These are phyloP conservation scores for Silurus meridionalis DNA, from an alignment of 2,113 vertebrate genomes.

Conservation along the genomic window DNA sequence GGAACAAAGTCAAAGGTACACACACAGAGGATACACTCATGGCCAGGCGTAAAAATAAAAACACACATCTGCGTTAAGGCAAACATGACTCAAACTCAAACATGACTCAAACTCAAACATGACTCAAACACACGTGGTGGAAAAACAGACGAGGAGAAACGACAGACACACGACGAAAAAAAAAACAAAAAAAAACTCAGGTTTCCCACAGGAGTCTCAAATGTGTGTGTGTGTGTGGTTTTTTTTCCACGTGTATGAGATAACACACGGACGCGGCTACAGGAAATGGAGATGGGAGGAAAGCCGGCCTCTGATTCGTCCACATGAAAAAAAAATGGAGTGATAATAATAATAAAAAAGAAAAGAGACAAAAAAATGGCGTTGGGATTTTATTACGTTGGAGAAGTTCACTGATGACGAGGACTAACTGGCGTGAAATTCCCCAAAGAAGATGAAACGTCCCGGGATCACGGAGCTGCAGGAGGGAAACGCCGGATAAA, in stretches of 20 bases:
- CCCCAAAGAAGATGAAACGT: conserved; percentile 77
- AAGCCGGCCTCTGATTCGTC: conserved; percentile 59
- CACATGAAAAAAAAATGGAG: neutral
- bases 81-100: conserved; percentile 52
- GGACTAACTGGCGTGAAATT: conserved; percentile 78
- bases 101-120: conserved; percentile 42
- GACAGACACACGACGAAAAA: conserved; percentile 39
- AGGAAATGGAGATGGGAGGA: conserved; percentile 49
- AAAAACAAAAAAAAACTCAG: neutral
- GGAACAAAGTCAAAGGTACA: neutral
- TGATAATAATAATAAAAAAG: too few relatives aligned
- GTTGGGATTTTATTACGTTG: conserved; percentile 65
- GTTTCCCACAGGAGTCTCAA: conserved; percentile 18
- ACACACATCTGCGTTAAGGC: conserved; percentile 44
- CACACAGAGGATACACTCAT: neutral
- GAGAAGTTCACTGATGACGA: conserved; percentile 74
- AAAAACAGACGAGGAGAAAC: neutral
- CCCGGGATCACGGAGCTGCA: conserved; percentile 66
- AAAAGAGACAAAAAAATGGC: conserved; percentile 50
- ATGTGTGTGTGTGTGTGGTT: too few relatives aligned
- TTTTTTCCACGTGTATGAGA: conserved; percentile 35
- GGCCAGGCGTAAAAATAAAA: conserved; percentile 17
- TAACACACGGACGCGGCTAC: conserved; percentile 47
- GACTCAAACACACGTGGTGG: conserved; percentile 43
- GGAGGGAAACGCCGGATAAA: conserved; percentile 68